Conservation (phyloP, 2,113 vertebrate genomes). For the Labeo rohita region DNA sequence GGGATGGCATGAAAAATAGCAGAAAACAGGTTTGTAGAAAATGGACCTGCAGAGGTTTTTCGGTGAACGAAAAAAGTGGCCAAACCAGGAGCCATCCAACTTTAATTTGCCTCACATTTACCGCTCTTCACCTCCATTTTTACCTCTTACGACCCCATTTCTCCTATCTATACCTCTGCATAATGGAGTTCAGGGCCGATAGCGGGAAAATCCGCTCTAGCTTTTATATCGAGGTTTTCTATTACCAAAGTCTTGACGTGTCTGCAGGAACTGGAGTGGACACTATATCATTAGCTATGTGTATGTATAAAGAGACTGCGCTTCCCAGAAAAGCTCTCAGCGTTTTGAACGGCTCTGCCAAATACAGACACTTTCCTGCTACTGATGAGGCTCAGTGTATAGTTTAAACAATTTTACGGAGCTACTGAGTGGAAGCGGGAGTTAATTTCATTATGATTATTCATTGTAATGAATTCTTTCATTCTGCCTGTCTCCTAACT, state of each 20-base stretch:
- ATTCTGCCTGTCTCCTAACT: neutral
- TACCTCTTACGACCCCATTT: constrained; percentile 9
- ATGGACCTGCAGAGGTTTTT: neutral
- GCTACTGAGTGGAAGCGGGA: constrained; percentile 16
- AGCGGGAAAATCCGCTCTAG: neutral
- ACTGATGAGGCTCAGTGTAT: constrained; percentile 27
- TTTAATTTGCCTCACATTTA: neutral
- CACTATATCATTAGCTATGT: constrained; percentile 29
- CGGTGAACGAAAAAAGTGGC: neutral
- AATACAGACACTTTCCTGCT: neutral
- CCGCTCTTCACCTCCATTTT: neutral
- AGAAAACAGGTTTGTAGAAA: neutral
- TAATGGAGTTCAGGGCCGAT: constrained; percentile 8
- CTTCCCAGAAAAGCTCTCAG: constrained; percentile 41
- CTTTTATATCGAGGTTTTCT: constrained; percentile 21
- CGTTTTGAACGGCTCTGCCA: neutral
- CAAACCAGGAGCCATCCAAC: neutral
- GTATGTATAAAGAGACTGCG: constrained; percentile 12
- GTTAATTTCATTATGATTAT: neutral
- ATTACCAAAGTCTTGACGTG: constrained; percentile 2
- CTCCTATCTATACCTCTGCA: constrained; percentile 5
- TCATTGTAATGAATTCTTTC: neutral
- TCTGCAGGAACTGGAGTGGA: constrained; percentile 6
- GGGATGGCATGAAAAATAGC: neutral
- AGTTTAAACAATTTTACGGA: neutral